Conservation (phyloP, 2,888 invertebrate species). For the Eupithecia exiguata region DNA sequence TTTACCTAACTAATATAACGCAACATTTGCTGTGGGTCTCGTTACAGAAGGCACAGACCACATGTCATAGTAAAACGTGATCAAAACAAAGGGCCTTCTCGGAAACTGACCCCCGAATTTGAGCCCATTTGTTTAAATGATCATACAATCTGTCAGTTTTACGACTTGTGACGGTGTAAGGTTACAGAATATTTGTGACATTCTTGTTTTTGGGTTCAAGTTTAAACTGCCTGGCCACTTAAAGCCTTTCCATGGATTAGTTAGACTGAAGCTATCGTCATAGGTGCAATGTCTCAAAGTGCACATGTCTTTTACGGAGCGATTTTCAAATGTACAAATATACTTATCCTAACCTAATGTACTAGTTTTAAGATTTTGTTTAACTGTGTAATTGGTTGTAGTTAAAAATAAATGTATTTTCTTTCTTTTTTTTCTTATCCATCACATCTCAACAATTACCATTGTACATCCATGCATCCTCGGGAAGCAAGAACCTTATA, state of each 20-base stretch:
- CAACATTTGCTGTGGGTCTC: slow-evolving; percentile 49
- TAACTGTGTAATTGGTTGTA: too few species aligned
- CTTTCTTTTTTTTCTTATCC: too few species aligned
- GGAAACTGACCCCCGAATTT: slow-evolving; percentile 58
- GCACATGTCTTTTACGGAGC: background rate
- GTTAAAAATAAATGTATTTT: too few species aligned
- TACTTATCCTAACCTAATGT: too few species aligned
- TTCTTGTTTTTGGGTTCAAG: slow-evolving; percentile 10
- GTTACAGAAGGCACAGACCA: slow-evolving; percentile 47
- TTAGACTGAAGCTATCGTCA: background rate
- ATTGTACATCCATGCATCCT: background rate
- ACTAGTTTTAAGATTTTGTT: too few species aligned
- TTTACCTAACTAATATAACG: slow-evolving; percentile 54
- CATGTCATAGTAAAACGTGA: slow-evolving; percentile 27
- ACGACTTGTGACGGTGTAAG: slow-evolving; percentile 55
- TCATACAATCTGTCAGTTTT: slow-evolving; percentile 48
- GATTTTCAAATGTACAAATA: background rate
- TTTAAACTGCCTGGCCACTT: background rate
- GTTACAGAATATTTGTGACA: slow-evolving; percentile 49
- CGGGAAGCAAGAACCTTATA: background rate
- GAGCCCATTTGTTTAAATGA: slow-evolving; percentile 62
- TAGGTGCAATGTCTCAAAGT: background rate
- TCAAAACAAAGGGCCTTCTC: slow-evolving; percentile 47
- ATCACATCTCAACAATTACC: background rate
- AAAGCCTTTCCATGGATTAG: background rate